These are phyloP conservation scores for Propithecus coquereli DNA, from an alignment of 2,113 vertebrate genomes.

Conservation along the genomic window DNA sequence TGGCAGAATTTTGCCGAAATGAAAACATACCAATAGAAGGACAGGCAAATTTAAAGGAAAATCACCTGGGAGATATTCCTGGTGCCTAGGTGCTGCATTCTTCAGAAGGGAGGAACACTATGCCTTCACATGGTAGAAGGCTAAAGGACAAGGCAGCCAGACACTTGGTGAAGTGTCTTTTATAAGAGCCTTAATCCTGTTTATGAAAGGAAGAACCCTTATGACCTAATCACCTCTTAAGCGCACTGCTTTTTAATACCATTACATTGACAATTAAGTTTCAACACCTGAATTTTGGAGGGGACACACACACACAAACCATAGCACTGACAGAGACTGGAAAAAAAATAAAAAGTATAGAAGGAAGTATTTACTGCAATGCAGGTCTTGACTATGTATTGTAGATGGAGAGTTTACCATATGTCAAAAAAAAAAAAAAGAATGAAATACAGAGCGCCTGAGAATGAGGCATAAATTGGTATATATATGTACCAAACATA, in stretches of 20 bases:
- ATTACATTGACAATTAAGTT: not conserved
- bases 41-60: not conserved
- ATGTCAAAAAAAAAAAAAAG: not conserved
- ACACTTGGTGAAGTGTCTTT: not conserved
- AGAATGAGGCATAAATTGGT: not conserved
- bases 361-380: not conserved
- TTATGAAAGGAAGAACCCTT: too few relatives aligned
- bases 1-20: not conserved
- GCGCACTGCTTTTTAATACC: not conserved
- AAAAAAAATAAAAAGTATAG: not conserved
- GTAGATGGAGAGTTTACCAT: not conserved
- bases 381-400: not conserved
- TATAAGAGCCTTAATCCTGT: not conserved
- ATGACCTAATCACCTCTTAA: not conserved
- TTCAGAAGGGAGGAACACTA: not conserved
- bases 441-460: not conserved
- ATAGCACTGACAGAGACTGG: not conserved
- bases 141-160: not conserved
- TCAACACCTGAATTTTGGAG: not conserved
- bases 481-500: not conserved
- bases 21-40: not conserved
- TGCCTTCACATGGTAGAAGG: not conserved
- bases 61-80: not conserved
- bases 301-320: not conserved
- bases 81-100: fast-evolving